Evolutionary conservation across 1,140 invertebrate genomes (phyloP).

Genomic region (Dendroctonus valens): DNA sequence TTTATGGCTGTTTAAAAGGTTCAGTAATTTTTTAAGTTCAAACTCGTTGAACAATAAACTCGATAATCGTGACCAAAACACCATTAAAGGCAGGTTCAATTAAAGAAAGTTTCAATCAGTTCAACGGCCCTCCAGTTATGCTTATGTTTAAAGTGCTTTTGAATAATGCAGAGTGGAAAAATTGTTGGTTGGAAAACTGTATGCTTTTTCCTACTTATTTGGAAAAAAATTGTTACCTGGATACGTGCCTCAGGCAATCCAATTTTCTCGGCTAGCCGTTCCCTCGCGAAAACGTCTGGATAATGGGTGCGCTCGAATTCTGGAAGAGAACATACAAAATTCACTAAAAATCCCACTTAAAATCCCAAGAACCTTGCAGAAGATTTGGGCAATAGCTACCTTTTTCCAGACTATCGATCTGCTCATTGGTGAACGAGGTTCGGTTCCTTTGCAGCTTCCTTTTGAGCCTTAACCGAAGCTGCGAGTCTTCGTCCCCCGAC

Average conservation of each 20-base stretch:
- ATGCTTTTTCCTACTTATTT: conserved; percentile 36
- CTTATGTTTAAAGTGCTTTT: too few species aligned
- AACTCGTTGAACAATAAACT: too few species aligned
- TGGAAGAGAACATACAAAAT: conserved; percentile 42
- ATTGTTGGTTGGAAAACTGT: background rate
- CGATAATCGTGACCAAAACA: too few species aligned
- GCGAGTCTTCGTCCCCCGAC: conserved; percentile 82
- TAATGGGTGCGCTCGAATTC: conserved; percentile 77
- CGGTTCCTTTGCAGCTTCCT: conserved; percentile 96
- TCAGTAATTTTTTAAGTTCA: too few species aligned
- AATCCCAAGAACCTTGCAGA: too few species aligned
- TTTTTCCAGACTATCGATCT: conserved; percentile 98
- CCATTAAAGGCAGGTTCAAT: too few species aligned
- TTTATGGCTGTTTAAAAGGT: too few species aligned
- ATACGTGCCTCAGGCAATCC: conserved; percentile 96
- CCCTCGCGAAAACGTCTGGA: conserved; percentile 94
- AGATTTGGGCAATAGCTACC: conserved; percentile 57
- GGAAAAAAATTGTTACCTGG: conserved; percentile 69
- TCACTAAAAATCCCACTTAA: too few species aligned
- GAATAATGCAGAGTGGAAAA: too few species aligned
- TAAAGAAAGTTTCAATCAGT: too few species aligned
- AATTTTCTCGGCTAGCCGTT: conserved; percentile 93
- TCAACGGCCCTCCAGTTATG: too few species aligned
- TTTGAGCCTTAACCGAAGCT: conserved; percentile 85
- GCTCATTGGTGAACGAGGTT: conserved; percentile 98